Evolutionary conservation across 1,140 invertebrate genomes (phyloP).

Genomic region (Notospermus geniculatus): DNA sequence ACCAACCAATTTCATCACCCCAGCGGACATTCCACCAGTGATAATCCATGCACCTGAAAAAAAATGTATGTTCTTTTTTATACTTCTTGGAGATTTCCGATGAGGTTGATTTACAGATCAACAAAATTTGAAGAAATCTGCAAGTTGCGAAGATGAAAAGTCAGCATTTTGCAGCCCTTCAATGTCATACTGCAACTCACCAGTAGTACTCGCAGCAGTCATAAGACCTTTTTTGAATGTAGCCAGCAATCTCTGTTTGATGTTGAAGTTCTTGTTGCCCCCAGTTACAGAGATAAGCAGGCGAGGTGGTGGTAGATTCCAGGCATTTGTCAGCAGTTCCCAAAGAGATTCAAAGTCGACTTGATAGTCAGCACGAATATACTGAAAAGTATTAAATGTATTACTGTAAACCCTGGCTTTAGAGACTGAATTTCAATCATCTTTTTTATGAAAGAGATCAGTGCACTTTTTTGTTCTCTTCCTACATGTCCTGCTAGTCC

Average conservation of each 20-base stretch:
- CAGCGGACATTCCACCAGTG: constrained; percentile 36
- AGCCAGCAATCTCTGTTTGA: constrained; percentile 42
- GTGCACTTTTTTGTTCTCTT: too few relatives aligned
- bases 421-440: too few relatives aligned
- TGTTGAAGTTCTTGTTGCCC: constrained; percentile 52
- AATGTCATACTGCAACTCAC: too few relatives aligned
- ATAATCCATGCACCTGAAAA: constrained; percentile 43
- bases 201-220: constrained; percentile 43
- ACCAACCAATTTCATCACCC: constrained; percentile 44
- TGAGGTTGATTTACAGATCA: too few relatives aligned
- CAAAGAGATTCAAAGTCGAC: constrained; percentile 39
- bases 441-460: too few relatives aligned
- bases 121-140: too few relatives aligned
- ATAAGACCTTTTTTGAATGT: constrained; percentile 52
- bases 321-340: constrained; percentile 47
- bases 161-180: too few relatives aligned
- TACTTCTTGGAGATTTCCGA: too few relatives aligned
- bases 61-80: too few relatives aligned
- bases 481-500: too few relatives aligned
- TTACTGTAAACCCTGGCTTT: too few relatives aligned
- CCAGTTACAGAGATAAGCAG: constrained; percentile 57
- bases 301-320: constrained; percentile 45
- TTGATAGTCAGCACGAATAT: constrained; percentile 44
- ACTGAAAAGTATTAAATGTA: constrained; percentile 40
- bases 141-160: too few relatives aligned